Evolutionary conservation across 2,113 vertebrate genomes (phyloP).

Genomic region (human (Homo sapiens)): DNA sequence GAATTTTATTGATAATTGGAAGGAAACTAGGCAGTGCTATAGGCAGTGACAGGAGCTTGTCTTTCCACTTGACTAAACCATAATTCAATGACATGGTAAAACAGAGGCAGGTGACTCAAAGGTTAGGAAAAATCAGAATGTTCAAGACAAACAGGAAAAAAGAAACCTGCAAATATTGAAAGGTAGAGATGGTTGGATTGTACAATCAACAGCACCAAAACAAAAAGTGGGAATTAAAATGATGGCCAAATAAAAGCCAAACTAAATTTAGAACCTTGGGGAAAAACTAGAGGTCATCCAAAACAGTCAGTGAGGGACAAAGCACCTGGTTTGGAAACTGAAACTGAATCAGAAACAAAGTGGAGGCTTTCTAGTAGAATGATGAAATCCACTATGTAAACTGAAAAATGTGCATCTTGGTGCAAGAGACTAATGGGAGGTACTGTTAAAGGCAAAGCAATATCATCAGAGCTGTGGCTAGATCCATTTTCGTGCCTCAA

Average conservation of each 20-base stretch:
- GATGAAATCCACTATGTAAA: no score
- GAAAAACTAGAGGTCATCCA: neutral
- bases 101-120: neutral
- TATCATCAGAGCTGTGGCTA: neutral
- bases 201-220: neutral
- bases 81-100: neutral
- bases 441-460: accelerated
- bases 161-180: neutral
- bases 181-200: neutral
- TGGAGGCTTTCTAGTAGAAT: neutral
- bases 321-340: neutral
- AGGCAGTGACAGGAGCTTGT: neutral
- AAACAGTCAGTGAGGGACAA: neutral
- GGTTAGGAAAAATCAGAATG: neutral
- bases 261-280: neutral
- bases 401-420: neutral
- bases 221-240: neutral
- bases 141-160: neutral
- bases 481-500: neutral
- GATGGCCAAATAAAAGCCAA: neutral
- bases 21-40: neutral
- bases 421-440: neutral
- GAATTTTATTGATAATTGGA: neutral
- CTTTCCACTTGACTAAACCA: neutral
- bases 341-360: neutral